A percentile compares a stretch with the other conserved stretches of the same genome.
Evolutionary conservation across 2,113 vertebrate genomes (phyloP).

Genomic region (Peromyscus maniculatus): DNA sequence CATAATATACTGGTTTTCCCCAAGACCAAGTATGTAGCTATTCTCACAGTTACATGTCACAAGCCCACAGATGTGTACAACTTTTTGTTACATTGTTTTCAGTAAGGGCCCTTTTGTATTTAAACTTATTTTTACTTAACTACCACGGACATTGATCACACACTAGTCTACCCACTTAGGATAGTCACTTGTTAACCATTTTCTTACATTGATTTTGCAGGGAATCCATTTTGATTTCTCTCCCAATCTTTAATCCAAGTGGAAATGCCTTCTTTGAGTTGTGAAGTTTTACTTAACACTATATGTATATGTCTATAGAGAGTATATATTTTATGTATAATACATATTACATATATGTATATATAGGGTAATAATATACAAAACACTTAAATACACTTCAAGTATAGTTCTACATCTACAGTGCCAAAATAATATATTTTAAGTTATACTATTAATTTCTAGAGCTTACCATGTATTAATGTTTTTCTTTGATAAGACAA

Average conservation of each 20-base stretch:
- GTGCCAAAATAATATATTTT: not conserved
- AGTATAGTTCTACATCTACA: not conserved
- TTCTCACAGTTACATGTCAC: conserved; percentile 43
- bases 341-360: not conserved
- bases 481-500: not conserved
- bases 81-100: not conserved
- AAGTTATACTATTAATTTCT: conserved; percentile 14
- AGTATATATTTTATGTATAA: not conserved
- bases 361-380: not conserved
- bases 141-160: not conserved
- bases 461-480: conserved; percentile 19
- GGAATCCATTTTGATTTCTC: not conserved
- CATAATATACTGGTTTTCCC: not conserved
- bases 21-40: not conserved
- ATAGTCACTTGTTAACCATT: not conserved
- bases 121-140: conserved; percentile 21
- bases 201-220: not conserved
- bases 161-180: not conserved
- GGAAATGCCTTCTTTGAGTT: not conserved
- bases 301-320: not conserved
- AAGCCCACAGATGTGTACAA: not conserved
- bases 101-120: not conserved
- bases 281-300: conserved; percentile 39
- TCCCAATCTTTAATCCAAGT: not conserved
- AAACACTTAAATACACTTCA: not conserved